Base-by-base conservation (phyloP, 2,888 invertebrate species). In the Drepana falcataria region DNA sequence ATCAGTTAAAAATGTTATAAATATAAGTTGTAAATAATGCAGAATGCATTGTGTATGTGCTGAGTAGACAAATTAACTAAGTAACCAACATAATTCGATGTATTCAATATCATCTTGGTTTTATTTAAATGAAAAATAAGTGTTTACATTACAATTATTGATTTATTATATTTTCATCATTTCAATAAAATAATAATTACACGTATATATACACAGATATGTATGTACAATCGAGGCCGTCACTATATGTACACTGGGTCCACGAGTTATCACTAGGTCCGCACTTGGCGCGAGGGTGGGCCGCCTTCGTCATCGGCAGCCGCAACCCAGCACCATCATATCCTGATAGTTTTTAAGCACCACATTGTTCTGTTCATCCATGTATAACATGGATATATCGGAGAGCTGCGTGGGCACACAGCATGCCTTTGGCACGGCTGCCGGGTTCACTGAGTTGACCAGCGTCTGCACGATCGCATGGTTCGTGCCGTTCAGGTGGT, bases 341-440 rank as follows among this genome's bases (percentile, higher is more conserved):
- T 99, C 98, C 91, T 98, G 96, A 92, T 99, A 99, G 92, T 97
- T 98, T 92, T 99, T 99, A 76, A 99, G 94, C 83, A 98, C 97
- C 77, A 99, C 98, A 91, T 97, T 97, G 83, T 96, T 96, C 86
- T 95, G 94, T 88, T 97, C 96, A 91, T 99, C 98, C 83, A 97
- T 93, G 91, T 99, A 99, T 67, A 99, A 94, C 96, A 99, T 97
- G 60, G 98, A 97, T 75, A 99, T 97, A 65, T 97, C 94, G 69
- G 96, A 96, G 61, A 99, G 94, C 81, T 97, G 95, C 60, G 98
- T 98, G 49, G 99, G 99, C 57, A 99, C 97, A 91, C 99, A 99
- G 90, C 99, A 99, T 63, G 99, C 96, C 84, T 96, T 96, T 52
- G 99, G 99, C 80, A 98, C 98, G 64, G 94, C 93, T 69, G 93